phyloP scores from a whole-genome alignment of 2,797 vertebrate species.

The Tokudaia tokunoshimensis region DNA sequence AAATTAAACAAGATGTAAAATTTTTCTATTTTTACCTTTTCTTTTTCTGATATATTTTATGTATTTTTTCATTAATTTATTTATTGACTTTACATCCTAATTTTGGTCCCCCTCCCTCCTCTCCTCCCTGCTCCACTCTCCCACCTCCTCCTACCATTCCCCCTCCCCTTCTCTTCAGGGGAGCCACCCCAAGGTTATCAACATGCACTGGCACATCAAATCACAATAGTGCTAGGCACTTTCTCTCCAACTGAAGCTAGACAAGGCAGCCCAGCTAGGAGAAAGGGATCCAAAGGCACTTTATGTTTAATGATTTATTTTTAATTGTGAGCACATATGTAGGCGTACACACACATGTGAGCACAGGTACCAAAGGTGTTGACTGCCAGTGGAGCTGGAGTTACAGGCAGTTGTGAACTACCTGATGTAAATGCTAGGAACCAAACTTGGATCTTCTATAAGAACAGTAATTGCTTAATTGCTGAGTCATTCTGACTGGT shows the following conservation, averaged over 20 bases:
- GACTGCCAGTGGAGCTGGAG: not conserved
- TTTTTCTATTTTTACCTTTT: not conserved
- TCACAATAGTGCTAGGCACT: not conserved
- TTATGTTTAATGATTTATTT: not conserved
- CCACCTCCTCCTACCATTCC: not conserved
- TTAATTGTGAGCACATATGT: not conserved
- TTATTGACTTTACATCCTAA: not conserved
- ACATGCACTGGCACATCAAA: not conserved
- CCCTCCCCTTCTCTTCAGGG: not conserved
- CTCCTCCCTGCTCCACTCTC: not conserved
- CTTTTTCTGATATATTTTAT: not conserved
- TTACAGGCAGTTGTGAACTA: not conserved
- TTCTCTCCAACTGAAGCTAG: not conserved
- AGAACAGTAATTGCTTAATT: not conserved
- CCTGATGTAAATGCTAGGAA: not conserved
- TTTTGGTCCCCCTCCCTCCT: not conserved
- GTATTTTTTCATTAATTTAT: not conserved
- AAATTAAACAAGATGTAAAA: not conserved
- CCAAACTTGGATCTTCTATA: not conserved
- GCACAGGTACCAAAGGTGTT: not conserved
- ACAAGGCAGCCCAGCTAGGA: not conserved
- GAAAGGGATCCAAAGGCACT: not conserved
- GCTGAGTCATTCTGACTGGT: not conserved
- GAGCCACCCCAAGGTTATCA: not conserved
- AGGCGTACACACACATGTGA: not conserved